These are phyloP conservation scores for Ceyx cyanopectus DNA, from an alignment of 2,113 vertebrate genomes.

Conservation along the genomic window DNA sequence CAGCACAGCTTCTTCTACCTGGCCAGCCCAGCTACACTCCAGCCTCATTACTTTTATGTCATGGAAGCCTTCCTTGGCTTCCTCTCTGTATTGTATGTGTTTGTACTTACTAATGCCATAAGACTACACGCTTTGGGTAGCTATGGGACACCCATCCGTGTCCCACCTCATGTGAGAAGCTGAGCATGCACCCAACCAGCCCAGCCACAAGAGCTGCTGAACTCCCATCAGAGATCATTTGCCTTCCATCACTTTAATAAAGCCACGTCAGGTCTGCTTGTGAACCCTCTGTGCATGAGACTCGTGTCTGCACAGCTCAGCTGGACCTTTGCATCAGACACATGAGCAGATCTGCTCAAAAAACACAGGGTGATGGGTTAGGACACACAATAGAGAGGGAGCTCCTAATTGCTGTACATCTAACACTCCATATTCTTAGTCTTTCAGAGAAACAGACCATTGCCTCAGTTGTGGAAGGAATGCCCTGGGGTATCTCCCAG, in stretches of 20 bases:
- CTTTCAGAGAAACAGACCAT: not conserved
- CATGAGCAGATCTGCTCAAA: not conserved
- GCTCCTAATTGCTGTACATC: rapidly evolving
- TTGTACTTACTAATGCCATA: not conserved
- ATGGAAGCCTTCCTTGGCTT: not conserved
- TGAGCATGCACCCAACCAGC: not conserved
- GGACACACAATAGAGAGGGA: not conserved
- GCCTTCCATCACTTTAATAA: not conserved
- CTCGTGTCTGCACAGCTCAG: not conserved
- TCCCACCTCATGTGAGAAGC: not conserved
- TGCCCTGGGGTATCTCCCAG: not conserved
- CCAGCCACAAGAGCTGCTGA: not conserved
- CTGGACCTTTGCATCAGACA: not conserved
- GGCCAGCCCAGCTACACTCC: not conserved
- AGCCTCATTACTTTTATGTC: not conserved
- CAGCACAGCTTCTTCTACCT: not conserved
- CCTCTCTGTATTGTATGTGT: not conserved
- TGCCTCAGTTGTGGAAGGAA: not conserved
- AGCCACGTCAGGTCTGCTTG: rapidly evolving
- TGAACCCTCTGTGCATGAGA: not conserved
- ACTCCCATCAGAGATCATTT: not conserved
- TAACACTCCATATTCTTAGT: rapidly evolving
- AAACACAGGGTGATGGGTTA: rapidly evolving
- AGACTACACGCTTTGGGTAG: not conserved
- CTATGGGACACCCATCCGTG: not conserved